Conservation (phyloP, 2,797 vertebrate species). For the Cyprinella venusta region DNA sequence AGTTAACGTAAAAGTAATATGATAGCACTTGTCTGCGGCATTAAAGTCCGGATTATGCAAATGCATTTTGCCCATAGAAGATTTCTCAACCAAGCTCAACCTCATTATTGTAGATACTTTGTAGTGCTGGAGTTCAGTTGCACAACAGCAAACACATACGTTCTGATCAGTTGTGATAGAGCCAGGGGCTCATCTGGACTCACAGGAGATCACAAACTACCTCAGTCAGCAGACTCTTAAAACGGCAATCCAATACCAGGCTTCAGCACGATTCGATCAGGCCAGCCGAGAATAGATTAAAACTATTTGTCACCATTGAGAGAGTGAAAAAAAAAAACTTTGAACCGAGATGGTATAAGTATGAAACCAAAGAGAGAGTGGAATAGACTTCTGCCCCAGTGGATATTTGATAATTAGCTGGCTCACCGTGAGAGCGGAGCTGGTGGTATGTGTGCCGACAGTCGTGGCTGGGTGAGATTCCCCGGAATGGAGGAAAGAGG, state of each 20-base stretch:
- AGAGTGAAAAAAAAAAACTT: neutral
- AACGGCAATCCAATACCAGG: conserved; percentile 50
- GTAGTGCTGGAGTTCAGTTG: conserved; percentile 5
- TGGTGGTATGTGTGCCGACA: conserved; percentile 23
- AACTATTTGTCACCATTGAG: conserved; percentile 62
- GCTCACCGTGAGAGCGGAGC: conserved; percentile 8
- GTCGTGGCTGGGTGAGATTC: conserved; percentile 17
- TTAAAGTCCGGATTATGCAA: conserved; percentile 9
- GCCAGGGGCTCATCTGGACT: conserved; percentile 32
- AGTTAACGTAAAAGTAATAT: conserved; percentile 16
- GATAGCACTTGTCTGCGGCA: neutral
- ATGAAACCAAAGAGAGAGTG: conserved; percentile 52
- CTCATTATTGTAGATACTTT: conserved; percentile 11
- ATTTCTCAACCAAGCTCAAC: conserved; percentile 2
- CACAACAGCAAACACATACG: conserved; percentile 24
- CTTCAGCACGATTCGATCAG: conserved; percentile 37
- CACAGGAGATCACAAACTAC: conserved; percentile 10
- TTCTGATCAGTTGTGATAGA: conserved; percentile 10
- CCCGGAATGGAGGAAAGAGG: neutral
- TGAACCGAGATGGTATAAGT: conserved; percentile 24
- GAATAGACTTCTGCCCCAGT: conserved; percentile 56
- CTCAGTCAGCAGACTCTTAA: conserved; percentile 42
- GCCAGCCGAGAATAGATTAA: conserved; percentile 58
- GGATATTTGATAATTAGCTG: conserved; percentile 58
- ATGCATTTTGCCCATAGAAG: neutral